phyloP scores from a whole-genome alignment of 2,888 invertebrate species.

The Ctena decussata region DNA sequence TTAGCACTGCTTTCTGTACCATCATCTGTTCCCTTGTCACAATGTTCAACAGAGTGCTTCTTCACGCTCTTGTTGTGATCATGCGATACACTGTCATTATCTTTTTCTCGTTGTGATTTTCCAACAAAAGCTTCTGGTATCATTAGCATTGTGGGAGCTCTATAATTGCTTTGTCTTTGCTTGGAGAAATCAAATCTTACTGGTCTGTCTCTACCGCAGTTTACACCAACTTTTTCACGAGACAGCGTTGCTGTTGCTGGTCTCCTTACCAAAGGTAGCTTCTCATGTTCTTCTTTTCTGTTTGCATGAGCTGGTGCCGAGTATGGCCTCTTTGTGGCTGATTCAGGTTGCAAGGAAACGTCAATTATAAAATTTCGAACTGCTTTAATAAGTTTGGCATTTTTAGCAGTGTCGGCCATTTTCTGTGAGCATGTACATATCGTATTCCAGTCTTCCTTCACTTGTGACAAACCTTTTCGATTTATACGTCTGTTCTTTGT shows the following conservation, averaged over 20 bases:
- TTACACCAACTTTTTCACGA: background rate
- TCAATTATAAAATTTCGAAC: constrained; percentile 57
- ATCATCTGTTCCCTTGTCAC: background rate
- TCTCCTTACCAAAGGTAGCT: background rate
- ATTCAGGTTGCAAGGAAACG: constrained; percentile 36
- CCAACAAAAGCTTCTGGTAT: background rate
- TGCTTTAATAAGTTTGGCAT: constrained; percentile 23
- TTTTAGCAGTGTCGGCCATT: constrained; percentile 36
- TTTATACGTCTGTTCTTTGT: background rate
- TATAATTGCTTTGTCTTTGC: background rate
- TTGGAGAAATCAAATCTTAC: background rate
- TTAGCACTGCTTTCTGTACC: background rate
- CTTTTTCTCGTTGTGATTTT: background rate
- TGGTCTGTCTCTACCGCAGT: no score
- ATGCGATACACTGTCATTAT: background rate
- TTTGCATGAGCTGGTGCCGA: background rate
- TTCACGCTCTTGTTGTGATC: background rate
- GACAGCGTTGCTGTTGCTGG: background rate
- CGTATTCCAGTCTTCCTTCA: constrained; percentile 45
- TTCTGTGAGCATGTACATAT: constrained; percentile 42
- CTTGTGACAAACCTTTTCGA: background rate
- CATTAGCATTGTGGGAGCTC: background rate
- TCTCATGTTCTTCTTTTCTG: background rate
- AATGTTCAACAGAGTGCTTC: no score
- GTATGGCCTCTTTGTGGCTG: background rate